These are phyloP conservation scores for Eueides isabella DNA, from an alignment of 1,140 invertebrate species.

Conservation along the genomic window DNA sequence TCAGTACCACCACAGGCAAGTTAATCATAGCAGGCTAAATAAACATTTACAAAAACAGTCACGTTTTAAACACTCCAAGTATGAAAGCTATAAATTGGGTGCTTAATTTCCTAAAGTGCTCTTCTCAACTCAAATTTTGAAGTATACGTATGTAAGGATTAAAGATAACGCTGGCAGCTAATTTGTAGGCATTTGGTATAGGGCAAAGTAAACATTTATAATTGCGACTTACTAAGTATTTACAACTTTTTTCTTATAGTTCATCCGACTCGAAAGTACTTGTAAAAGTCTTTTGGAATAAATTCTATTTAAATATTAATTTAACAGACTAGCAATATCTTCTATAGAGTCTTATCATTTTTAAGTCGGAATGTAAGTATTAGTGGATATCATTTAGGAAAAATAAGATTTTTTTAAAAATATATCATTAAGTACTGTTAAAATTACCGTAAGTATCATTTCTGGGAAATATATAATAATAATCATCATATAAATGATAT, in stretches of 20 bases:
- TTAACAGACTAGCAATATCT: too few species aligned
- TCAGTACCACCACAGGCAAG: not conserved
- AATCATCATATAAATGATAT: too few species aligned
- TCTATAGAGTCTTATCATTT: too few species aligned
- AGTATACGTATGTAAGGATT: slow-evolving; percentile 25
- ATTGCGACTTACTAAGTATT: not conserved
- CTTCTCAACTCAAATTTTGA: slow-evolving; percentile 29
- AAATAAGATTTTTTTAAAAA: too few species aligned
- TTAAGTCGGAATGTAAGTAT: too few species aligned
- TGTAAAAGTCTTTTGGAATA: too few species aligned
- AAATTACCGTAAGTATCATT: too few species aligned
- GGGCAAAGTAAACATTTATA: not conserved
- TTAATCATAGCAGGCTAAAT: not conserved
- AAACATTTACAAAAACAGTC: slow-evolving; percentile 16
- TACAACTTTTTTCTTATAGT: not conserved
- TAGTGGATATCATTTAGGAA: too few species aligned
- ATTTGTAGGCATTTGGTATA: not conserved
- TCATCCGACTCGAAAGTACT: too few species aligned
- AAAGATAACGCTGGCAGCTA: slow-evolving; percentile 19
- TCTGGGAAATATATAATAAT: too few species aligned
- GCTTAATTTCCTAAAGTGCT: slow-evolving; percentile 31
- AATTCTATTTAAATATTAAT: too few species aligned
- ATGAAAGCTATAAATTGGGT: slow-evolving; percentile 21
- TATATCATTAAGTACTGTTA: too few species aligned
- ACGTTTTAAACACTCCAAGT: slow-evolving; percentile 12